A percentile compares a stretch with the other conserved stretches of the same genome.
Conservation (phyloP, 2,797 vertebrate species). For the Rhinichthys osculus region DNA sequence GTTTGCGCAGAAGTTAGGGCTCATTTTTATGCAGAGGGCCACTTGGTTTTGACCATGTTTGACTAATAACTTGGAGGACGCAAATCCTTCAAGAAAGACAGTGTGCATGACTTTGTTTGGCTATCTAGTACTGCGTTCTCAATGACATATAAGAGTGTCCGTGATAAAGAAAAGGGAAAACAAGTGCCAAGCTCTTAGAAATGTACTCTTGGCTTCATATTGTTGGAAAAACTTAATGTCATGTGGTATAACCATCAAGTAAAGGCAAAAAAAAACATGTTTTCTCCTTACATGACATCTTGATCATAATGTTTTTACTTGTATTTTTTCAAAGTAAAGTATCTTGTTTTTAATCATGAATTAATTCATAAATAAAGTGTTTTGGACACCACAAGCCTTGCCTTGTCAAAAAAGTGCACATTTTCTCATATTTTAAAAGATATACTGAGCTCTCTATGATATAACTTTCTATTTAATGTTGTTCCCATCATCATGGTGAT, state of each 20-base stretch:
- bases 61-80: background rate
- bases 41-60: conserved; percentile 1
- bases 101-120: background rate
- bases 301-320: background rate
- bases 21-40: conserved; percentile 12
- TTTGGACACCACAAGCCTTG: background rate
- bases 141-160: background rate
- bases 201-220: background rate
- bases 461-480: background rate
- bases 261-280: background rate
- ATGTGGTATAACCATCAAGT: background rate
- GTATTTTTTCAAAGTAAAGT: background rate
- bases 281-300: background rate
- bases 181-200: background rate
- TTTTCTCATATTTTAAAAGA: background rate
- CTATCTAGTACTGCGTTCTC: background rate
- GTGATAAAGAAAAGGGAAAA: background rate
- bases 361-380: background rate
- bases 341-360: background rate
- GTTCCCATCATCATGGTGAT: background rate
- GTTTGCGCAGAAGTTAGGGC: conserved; percentile 28
- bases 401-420: background rate
- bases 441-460: background rate
- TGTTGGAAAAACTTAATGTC: background rate
- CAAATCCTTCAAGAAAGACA: background rate